phyloP scores from a whole-genome alignment of 2,797 vertebrate species.

The Hyperoplus lanceolatus region DNA sequence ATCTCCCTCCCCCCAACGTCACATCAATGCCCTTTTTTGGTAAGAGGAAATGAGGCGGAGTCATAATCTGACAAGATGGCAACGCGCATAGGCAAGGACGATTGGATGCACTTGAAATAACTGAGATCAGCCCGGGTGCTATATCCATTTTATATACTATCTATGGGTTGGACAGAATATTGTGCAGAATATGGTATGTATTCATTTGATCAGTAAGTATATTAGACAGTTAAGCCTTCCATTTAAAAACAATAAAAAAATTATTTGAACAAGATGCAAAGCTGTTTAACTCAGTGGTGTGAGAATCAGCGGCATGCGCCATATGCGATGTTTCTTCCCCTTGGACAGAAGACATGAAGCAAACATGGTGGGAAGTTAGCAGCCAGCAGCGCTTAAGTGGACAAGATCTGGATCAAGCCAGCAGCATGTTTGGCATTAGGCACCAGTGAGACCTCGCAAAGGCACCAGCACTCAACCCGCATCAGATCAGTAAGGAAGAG shows the following conservation, averaged over 20 bases:
- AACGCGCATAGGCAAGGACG: too few relatives aligned
- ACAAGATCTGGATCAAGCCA: slow-evolving; percentile 34
- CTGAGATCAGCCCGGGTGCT: too few relatives aligned
- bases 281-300: neutral
- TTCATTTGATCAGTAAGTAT: neutral
- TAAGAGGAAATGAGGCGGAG: too few relatives aligned
- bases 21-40: too few relatives aligned
- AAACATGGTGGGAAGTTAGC: slow-evolving; percentile 38
- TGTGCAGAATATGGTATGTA: neutral
- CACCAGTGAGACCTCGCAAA: slow-evolving; percentile 36
- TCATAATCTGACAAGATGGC: too few relatives aligned
- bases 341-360: slow-evolving; percentile 25
- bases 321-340: slow-evolving; percentile 9
- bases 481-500: slow-evolving; percentile 48
- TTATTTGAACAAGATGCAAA: neutral
- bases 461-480: slow-evolving; percentile 50
- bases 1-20: too few relatives aligned
- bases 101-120: too few relatives aligned
- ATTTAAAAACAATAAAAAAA: neutral
- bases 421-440: slow-evolving; percentile 41
- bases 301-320: neutral
- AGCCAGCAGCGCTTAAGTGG: slow-evolving; percentile 26
- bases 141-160: too few relatives aligned
- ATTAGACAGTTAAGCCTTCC: neutral
- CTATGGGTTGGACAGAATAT: neutral